Evolutionary conservation across 37 sponge, comb jelly and placozoan species (phyloP).

Genomic region (Sycon ciliatum): DNA sequence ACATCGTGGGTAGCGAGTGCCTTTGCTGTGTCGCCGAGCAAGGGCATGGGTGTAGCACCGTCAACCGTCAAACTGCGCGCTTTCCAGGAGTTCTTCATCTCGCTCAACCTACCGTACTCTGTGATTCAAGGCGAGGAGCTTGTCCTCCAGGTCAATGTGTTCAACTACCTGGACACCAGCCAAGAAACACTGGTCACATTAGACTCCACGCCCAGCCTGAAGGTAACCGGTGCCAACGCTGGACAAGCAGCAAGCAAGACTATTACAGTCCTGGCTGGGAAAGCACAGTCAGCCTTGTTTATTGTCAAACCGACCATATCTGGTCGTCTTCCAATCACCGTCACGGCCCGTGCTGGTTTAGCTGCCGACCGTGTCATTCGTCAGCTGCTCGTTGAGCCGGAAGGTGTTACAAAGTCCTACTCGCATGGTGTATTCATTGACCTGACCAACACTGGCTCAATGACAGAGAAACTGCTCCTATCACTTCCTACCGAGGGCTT

Average conservation of each 20-base stretch:
- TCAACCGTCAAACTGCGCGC: conserved; percentile 1
- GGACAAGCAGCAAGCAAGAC: no score
- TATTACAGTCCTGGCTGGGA: background rate
- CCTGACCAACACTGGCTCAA: background rate
- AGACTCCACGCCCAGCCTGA: no score
- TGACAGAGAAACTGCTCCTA: background rate
- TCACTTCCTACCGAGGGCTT: background rate
- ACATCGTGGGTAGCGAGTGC: conserved; percentile 27
- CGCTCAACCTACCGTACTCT: conserved; percentile 20
- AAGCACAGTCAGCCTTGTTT: background rate
- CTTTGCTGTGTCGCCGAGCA: background rate
- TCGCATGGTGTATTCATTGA: background rate
- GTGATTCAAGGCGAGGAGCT: conserved; percentile 18
- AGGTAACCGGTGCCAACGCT: no score
- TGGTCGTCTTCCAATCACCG: background rate
- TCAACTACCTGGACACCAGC: conserved; percentile 15
- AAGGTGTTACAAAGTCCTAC: background rate
- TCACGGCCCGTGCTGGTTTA: background rate
- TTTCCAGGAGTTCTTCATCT: conserved; percentile 20
- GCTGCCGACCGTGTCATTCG: background rate
- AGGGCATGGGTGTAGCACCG: conserved; percentile 9
- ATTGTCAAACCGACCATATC: background rate
- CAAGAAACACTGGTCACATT: no score
- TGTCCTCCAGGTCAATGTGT: conserved; percentile 10
- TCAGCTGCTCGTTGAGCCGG: conserved; percentile 11